Evolutionary conservation across 2,797 vertebrate genomes (phyloP), one percentile per base, ranked within the genome.

Genomic region (Macropodus opercularis): DNA sequence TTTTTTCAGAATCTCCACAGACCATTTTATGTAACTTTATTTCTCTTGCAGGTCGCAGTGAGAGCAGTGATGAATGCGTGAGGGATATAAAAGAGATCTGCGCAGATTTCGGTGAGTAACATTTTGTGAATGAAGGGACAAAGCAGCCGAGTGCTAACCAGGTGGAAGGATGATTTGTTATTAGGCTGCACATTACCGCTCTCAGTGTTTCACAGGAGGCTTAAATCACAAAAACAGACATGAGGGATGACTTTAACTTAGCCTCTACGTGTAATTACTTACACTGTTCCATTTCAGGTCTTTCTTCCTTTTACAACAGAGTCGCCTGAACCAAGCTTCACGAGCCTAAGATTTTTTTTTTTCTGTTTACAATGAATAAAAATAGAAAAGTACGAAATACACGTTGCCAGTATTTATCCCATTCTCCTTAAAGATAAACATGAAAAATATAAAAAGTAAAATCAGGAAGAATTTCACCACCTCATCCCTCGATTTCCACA

Each of bases 41-140:
- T 80, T 87, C 46, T 78, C 46, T 83, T 88, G 18, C 83, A 94
- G 92, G 91, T 91, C 81, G 58, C 78, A 70, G 70, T 80, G 74
- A 72, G 66, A 81, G 90, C 83, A 60, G 87, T 87, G 89, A 92
- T 86, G 89, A 89, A 81, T 81, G 85, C 76, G 84, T 93, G 84
- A 92, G 79, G 77, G 80, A 86, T 43, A 88, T 68, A 69, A 80
- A 71, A 85, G 46, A 87, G 63, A 79, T 75, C 81, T 82, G 68
- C 80, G 69, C 81, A 87, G 42, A 83, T 87, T 86, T 84, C 72
- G 91, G 93, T 94, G 90, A 92, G 92, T 90, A 86, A 78, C 70
- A 63, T 65, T 84, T 76, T 64, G 84, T 84, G 81, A 78, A 84
- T 79, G 70, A 73, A 83, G 47, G 52, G 39, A 67, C 61, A 75